Evolutionary conservation across 2,113 vertebrate genomes (phyloP).

Genomic region (Channa argus): DNA sequence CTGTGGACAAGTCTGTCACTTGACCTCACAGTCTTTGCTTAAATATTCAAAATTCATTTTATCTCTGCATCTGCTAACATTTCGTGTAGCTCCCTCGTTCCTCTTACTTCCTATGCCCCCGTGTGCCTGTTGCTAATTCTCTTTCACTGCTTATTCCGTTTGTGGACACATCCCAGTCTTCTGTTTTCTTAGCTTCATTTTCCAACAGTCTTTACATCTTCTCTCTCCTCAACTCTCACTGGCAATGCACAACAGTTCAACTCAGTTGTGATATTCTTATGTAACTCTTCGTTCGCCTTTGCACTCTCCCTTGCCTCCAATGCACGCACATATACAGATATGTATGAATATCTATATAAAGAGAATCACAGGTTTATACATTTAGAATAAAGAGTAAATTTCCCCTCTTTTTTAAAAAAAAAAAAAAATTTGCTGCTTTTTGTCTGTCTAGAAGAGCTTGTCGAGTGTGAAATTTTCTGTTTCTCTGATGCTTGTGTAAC

Average conservation of each 20-base stretch:
- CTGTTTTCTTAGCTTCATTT: constrained; percentile 20
- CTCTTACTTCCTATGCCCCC: constrained; percentile 6
- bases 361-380: not conserved
- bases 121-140: constrained; percentile 27
- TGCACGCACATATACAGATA: not conserved
- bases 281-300: constrained; percentile 62
- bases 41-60: not conserved
- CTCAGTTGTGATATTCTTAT: constrained; percentile 58
- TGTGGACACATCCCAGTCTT: constrained; percentile 8
- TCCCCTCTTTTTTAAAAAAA: constrained; percentile 7
- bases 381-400: constrained; percentile 8
- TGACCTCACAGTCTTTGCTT: not conserved
- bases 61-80: not conserved
- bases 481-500: not conserved
- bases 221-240: constrained; percentile 43
- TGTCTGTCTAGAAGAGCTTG: not conserved
- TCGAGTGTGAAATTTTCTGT: not conserved
- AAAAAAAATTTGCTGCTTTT: not conserved
- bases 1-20: not conserved
- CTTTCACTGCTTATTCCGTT: constrained; percentile 11
- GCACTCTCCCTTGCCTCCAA: constrained; percentile 29
- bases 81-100: not conserved
- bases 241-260: constrained; percentile 38
- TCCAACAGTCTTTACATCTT: constrained; percentile 18
- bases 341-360: too few species aligned